Conservation (phyloP, 2,888 invertebrate species). For the Drosophila monieri region DNA sequence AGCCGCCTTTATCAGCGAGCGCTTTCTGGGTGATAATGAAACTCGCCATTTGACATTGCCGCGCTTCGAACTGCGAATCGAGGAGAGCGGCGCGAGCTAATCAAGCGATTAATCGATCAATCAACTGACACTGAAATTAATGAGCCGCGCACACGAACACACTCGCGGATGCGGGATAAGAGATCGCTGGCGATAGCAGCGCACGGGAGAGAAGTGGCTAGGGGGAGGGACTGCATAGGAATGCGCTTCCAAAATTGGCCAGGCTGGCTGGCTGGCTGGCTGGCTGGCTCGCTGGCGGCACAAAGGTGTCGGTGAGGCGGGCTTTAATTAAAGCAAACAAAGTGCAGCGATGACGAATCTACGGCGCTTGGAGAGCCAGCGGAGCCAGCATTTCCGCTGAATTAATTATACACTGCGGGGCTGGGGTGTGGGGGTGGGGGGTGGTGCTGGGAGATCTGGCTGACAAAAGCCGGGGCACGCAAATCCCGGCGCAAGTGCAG, state of each 20-base stretch:
- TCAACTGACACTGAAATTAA: constrained; percentile 63
- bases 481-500: constrained; percentile 24
- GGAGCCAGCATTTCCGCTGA: constrained; percentile 65
- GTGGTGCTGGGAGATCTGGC: neutral
- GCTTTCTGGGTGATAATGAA: constrained; percentile 45
- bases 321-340: constrained; percentile 47
- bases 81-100: constrained; percentile 50
- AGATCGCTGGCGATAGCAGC: neutral
- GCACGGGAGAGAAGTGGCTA: too few species aligned
- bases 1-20: neutral
- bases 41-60: constrained; percentile 53
- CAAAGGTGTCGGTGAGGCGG: constrained; percentile 57
- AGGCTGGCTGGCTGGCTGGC: constrained; percentile 28
- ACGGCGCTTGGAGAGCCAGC: constrained; percentile 12
- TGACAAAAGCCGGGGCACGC: constrained; percentile 8
- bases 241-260: constrained; percentile 60
- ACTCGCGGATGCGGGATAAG: constrained; percentile 3
- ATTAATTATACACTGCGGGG: constrained; percentile 52
- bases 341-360: constrained; percentile 44
- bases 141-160: constrained; percentile 43
- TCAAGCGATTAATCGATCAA: constrained; percentile 71
- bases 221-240: neutral
- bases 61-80: constrained; percentile 3
- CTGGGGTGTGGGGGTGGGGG: neutral
- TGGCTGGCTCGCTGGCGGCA: constrained; percentile 9